phyloP scores from a whole-genome alignment of 2,797 vertebrate species.

The Pantherophis vulpinus region DNA sequence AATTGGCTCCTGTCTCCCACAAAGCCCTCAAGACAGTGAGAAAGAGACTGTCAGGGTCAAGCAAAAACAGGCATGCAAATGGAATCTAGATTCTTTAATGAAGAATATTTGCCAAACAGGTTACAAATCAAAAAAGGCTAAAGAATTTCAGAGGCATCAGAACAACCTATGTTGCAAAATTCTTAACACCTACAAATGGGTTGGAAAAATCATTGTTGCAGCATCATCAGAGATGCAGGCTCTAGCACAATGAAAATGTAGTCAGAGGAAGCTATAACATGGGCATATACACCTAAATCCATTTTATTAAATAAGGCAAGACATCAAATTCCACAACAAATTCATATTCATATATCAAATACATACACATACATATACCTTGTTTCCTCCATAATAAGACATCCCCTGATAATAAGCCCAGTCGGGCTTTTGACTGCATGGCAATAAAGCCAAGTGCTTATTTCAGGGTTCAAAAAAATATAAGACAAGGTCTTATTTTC shows the following conservation, averaged over 20 bases:
- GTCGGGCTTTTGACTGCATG: too few relatives aligned
- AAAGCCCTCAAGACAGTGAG: background rate
- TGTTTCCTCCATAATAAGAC: too few relatives aligned
- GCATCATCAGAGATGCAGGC: background rate
- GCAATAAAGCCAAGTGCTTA: too few relatives aligned
- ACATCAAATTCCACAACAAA: too few relatives aligned
- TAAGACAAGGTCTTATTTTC: too few relatives aligned
- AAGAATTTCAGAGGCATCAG: background rate
- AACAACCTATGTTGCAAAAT: too few relatives aligned
- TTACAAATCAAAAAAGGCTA: background rate
- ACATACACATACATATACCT: too few relatives aligned
- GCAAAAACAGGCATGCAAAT: background rate
- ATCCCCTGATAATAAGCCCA: too few relatives aligned
- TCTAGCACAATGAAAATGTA: background rate
- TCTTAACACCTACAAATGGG: background rate
- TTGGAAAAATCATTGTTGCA: background rate
- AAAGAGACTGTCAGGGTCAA: background rate
- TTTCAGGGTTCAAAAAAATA: too few relatives aligned
- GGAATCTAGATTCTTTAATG: background rate
- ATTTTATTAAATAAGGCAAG: background rate
- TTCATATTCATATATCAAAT: too few relatives aligned
- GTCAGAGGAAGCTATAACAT: background rate
- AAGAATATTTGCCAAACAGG: background rate
- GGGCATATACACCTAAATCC: background rate
- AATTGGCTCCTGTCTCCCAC: background rate